These are phyloP conservation scores for Andrena camellia DNA, from an alignment of 2,888 invertebrate genomes.

Conservation along the genomic window DNA sequence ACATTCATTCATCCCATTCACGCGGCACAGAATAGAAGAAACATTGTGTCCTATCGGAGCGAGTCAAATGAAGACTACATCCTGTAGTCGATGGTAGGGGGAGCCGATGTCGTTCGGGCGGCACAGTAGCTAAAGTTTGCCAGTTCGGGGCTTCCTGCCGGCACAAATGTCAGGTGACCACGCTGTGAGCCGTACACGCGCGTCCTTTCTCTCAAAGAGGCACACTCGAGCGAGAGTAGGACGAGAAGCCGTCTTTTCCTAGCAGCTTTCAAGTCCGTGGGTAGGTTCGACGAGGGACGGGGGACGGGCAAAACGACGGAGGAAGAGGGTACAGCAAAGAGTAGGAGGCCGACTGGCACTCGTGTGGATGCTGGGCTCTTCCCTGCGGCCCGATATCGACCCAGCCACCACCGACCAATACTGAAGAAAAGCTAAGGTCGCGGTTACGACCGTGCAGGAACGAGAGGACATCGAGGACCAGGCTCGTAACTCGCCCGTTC, in stretches of 20 bases:
- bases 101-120: background rate
- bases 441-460: conserved; percentile 70
- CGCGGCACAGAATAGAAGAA: conserved; percentile 1
- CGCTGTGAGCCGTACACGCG: conserved; percentile 39
- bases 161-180: conserved; percentile 58
- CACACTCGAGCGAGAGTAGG: conserved; percentile 43
- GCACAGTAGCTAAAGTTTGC: conserved; percentile 3
- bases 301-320: conserved; percentile 20
- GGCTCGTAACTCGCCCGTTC: conserved; percentile 36
- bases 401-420: conserved; percentile 74
- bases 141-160: conserved; percentile 41
- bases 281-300: conserved; percentile 29
- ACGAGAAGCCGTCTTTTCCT: conserved; percentile 36
- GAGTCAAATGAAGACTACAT: conserved; percentile 21
- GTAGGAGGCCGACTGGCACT: conserved; percentile 67
- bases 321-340: conserved; percentile 45
- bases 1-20: conserved; percentile 4
- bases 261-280: conserved; percentile 38
- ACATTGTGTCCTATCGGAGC: background rate
- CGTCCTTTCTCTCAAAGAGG: conserved; percentile 57
- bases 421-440: conserved; percentile 74
- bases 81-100: background rate
- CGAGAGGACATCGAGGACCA: conserved; percentile 39
- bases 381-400: conserved; percentile 76
- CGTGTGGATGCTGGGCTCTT: conserved; percentile 72